Evolutionary conservation across 2,888 invertebrate genomes (phyloP), one percentile per base, ranked within the genome.

Genomic region (Agrotis clavis): DNA sequence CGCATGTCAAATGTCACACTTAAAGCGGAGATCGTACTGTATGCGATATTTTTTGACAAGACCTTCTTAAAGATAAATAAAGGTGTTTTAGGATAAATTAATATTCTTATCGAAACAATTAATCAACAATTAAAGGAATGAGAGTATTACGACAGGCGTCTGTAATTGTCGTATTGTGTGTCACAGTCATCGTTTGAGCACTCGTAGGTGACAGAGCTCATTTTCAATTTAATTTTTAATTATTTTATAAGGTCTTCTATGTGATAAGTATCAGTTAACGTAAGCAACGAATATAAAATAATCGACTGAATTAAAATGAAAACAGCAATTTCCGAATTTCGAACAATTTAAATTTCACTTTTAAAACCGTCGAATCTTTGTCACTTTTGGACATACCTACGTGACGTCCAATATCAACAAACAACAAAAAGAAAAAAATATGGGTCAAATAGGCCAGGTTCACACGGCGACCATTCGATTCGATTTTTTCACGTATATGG

Each of bases 111-210:
- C 56, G 16, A 11, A 25, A 6, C 50, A 69, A 75, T 67, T 79
- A 69, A 81, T 76, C 25, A 56, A 21, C 19, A 71, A 75, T 63
- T 68, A 75, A 30, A 59, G 11, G 14, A 21, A 59, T 35, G 19
- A 69, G 25, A 4, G 4, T 21, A 51, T 11, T 59, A 53, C 53
- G 71, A 16, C 66, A 67, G 19, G 48, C 18, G 35, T 30, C 6
- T 66, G 3, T 56, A 70, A 64, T 53, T 62, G 19, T 68, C 25
- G 19, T 21, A 30, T 62, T 63, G 53, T 65, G 13, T 47, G 25
- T 18, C 30, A 73, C 18, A 63, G 56, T 50, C 16, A 21, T 64
- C 14, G 21, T 11, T 47, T 64, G 30, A 65, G 16, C 25, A 18
- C 2, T 4, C 51, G 25, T 50, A 19, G 6, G 35, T 35, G 35